Conservation (phyloP, 2,113 vertebrate species). For the Eulemur macaco region DNA sequence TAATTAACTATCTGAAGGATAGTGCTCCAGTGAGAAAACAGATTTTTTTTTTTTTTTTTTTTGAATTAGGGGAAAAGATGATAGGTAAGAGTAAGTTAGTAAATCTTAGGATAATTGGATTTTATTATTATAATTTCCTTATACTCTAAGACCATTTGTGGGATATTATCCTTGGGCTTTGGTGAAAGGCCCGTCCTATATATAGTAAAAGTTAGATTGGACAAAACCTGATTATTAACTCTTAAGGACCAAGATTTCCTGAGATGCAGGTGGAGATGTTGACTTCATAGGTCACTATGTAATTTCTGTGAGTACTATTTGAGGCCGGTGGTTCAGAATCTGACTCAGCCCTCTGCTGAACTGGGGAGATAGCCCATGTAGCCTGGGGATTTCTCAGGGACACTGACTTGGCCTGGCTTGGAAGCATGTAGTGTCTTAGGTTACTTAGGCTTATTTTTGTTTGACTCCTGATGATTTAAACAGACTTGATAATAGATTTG, state of each 20-base stretch:
- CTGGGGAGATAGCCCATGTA: background rate
- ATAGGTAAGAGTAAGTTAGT: background rate
- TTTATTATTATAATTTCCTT: conserved; percentile 1
- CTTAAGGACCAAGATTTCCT: conserved; percentile 53
- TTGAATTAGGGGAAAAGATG: background rate
- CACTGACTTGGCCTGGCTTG: background rate
- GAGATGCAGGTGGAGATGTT: conserved; percentile 6
- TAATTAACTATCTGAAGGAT: conserved; percentile 11
- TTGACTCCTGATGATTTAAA: conserved; percentile 21
- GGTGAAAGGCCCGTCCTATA: background rate
- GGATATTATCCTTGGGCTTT: conserved; percentile 44
- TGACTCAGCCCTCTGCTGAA: conserved; percentile 57
- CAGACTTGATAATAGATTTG: background rate
- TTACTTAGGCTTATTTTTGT: conserved; percentile 36
- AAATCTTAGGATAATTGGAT: conserved; percentile 12
- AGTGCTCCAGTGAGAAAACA: background rate
- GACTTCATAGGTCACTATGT: conserved; percentile 70
- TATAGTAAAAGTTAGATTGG: conserved; percentile 10
- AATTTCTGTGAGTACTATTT: conserved; percentile 48
- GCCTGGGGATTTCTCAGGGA: conserved; percentile 32
- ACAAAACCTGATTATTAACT: conserved; percentile 36
- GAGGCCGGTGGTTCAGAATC: conserved; percentile 56
- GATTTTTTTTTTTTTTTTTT: background rate
- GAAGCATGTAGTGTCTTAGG: background rate
- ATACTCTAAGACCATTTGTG: background rate